Evolutionary conservation across 2,888 invertebrate genomes (phyloP).

Genomic region (Globia sparganii): DNA sequence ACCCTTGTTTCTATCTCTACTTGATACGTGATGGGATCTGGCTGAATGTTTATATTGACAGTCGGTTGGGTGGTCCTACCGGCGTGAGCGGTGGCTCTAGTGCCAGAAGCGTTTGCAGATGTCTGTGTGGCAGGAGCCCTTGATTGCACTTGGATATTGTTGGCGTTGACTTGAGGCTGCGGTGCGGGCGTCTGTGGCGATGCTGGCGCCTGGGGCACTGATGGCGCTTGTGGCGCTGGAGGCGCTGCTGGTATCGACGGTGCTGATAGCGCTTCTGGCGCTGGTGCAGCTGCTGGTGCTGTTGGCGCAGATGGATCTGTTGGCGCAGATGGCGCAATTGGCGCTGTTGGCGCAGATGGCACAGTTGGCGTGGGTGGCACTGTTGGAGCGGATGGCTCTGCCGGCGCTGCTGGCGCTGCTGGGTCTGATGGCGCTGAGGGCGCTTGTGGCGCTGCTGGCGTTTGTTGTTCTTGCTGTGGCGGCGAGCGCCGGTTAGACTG

Average conservation of each 20-base stretch:
- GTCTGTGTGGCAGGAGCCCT: conserved; percentile 46
- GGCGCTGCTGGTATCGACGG: background rate
- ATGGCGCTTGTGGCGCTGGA: background rate
- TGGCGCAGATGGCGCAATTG: background rate
- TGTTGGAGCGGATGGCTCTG: background rate
- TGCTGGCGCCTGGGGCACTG: background rate
- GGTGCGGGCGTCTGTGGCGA: background rate
- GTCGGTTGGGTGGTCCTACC: conserved; percentile 76
- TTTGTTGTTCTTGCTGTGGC: conserved; percentile 35
- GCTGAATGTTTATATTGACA: conserved; percentile 73
- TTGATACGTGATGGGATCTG: conserved; percentile 79
- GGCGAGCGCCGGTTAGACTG: conserved; percentile 71
- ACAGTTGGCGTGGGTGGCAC: background rate
- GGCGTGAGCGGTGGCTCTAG: conserved; percentile 48
- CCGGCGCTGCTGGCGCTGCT: background rate
- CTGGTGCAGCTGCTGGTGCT: background rate
- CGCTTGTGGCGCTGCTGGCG: conserved; percentile 7
- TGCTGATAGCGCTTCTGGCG: background rate
- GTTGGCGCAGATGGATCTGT: background rate
- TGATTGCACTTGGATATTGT: conserved; percentile 13
- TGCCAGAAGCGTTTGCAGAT: conserved; percentile 40
- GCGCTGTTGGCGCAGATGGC: background rate
- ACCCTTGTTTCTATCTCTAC: conserved; percentile 82
- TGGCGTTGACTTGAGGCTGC: conserved; percentile 21
- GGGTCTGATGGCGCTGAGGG: background rate